Base-by-base conservation (phyloP, 2,797 vertebrate species). In the Arnoldichthys spilopterus region DNA sequence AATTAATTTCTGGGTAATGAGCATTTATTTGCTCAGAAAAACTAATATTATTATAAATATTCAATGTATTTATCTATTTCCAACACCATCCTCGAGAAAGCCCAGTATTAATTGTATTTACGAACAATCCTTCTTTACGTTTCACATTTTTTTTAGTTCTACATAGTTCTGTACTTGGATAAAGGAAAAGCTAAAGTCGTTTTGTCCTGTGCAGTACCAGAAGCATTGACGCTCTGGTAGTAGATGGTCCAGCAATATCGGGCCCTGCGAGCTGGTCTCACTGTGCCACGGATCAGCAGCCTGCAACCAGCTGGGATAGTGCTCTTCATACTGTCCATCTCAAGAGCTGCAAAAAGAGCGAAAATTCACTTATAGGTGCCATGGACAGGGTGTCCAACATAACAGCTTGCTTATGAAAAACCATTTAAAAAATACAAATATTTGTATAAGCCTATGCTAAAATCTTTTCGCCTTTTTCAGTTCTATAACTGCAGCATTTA, bases 191-290 rank as follows among this genome's bases (percentile, higher is more conserved):
- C 37, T 40, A 40, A 40, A 40, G n/a, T n/a, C n/a, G 3, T 61
- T 63, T 78, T 59, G 49, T 22, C 11, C 61, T 53, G 16, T 59
- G 37, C 37, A 4, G 45, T 89, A 98, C 97, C 96, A 87, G 78
- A 90, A 7, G 72, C 28, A 64, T 86, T 90, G 43, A 94, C 80
- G 82, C 93, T 88, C 74, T 92, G 84, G 82, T 95, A 97, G 84
- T 82, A 93, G 91, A 99, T 89, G 75, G 83, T 91, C 97, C 97
- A 99, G 63, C 76, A 83, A 84, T 98, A 97, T 59, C 45, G 87
- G 63, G 91, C 82, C 45, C 73, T 91, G 51, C 72, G 91, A 22
- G 86, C 77, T 40, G 92, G 95, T 72, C 78, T 92, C 76, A 93
- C 88, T 0, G 89, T 95, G 82, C 92, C 77, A 59, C 0, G 86